Percentiles rank a stretch among this genome's conserved stretches.
phyloP scores from a whole-genome alignment of 2,888 invertebrate species.

The Beris chalybata region DNA sequence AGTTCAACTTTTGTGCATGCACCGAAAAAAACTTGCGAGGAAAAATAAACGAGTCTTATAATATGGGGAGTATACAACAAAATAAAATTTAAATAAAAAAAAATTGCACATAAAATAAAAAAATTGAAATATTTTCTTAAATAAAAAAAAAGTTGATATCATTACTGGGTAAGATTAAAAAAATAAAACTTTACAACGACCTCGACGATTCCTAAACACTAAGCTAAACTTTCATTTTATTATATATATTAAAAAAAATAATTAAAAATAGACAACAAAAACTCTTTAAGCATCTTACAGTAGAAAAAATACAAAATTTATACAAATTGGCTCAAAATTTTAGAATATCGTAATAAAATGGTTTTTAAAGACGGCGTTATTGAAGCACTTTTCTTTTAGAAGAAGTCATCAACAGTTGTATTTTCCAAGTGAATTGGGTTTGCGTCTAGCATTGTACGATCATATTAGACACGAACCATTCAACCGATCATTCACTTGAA shows the following conservation, averaged over 20 bases:
- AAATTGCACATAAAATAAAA: constrained; percentile 23
- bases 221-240: constrained; percentile 5
- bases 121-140: not conserved
- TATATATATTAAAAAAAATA: not conserved
- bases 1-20: no score
- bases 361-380: no score
- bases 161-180: constrained; percentile 14
- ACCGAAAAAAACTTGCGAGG: no score
- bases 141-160: constrained; percentile 1
- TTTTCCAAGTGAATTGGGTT: no score
- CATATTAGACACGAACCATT: no score
- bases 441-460: no score
- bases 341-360: no score
- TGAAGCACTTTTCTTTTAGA: no score
- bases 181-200: constrained; percentile 4
- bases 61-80: not conserved
- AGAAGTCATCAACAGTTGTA: no score
- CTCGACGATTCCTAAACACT: not conserved
- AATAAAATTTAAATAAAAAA: not conserved
- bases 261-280: constrained; percentile 28
- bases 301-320: constrained; percentile 17
- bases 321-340: constrained; percentile 2
- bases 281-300: no score
- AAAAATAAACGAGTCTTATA: no score
- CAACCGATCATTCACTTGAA: no score